phyloP scores from a whole-genome alignment of 2,797 vertebrate species.

The Acipenser ruthenus region DNA sequence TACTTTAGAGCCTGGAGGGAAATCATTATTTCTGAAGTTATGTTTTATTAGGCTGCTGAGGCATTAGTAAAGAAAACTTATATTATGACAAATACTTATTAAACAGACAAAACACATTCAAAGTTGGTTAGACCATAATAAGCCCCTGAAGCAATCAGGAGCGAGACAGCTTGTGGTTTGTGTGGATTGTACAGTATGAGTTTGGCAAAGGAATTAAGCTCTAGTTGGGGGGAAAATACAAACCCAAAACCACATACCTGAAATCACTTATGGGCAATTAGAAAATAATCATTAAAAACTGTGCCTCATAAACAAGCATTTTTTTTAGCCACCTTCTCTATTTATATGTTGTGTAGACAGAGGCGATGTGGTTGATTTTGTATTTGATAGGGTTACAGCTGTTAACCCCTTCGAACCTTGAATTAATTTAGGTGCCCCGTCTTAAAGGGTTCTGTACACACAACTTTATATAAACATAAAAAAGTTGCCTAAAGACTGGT shows the following conservation, averaged over 20 bases:
- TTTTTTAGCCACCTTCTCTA: not conserved
- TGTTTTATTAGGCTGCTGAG: constrained; percentile 12
- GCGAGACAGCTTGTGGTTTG: not conserved
- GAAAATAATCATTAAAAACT: constrained; percentile 56
- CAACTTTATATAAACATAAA: too few relatives aligned
- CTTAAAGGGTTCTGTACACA: too few relatives aligned
- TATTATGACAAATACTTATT: constrained; percentile 6
- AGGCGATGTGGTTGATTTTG: not conserved
- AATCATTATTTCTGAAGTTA: constrained; percentile 1
- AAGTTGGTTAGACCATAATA: constrained; percentile 9
- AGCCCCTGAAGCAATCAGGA: constrained; percentile 6
- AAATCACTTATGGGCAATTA: constrained; percentile 52
- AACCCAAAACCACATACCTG: constrained; percentile 56
- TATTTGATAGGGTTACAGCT: too few relatives aligned
- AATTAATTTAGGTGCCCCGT: too few relatives aligned
- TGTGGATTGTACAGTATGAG: not conserved
- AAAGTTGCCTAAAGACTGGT: too few relatives aligned
- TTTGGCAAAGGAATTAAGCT: not conserved
- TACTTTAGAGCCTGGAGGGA: not conserved
- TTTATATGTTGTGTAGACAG: not conserved
- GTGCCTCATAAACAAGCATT: not conserved
- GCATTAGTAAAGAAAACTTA: constrained; percentile 6
- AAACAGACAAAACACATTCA: constrained; percentile 15
- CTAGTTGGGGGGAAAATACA: constrained; percentile 13
- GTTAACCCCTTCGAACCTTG: too few relatives aligned